Evolutionary conservation across 2,113 vertebrate genomes (phyloP), one percentile per base, ranked within the genome.

Genomic region (Rhipidura dahli): DNA sequence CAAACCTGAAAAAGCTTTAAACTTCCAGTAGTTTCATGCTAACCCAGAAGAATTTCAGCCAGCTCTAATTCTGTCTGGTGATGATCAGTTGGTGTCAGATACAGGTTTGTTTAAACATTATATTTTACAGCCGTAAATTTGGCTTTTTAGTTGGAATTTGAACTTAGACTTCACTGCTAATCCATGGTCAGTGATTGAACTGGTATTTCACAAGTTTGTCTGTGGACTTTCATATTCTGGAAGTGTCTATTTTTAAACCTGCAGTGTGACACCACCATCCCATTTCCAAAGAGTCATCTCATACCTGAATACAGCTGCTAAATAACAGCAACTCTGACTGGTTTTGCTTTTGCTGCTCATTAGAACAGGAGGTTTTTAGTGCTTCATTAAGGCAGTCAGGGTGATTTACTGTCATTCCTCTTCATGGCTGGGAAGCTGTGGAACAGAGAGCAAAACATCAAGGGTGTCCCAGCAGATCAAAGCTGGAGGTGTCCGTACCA

Each of bases 121-220:
- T 14, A 44, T 88, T 94, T 93, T 96, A 78, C 65, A 73, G 50
- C 79, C 24, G 51, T 49, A 63, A 73, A 83, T 92, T 70, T 71
- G n/a, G 31, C 60, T 71, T 86, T 66, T 92, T 81, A 73, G 24
- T 24, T 96, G 88, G 92, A 94, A 93, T 96, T 94, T 93, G 69
- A 93, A 94, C 76, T 88, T 83, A 86, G 85, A 56, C 61, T 94
- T 94, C 60, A 83, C 51, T 73, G 44, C 56, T 93, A 88, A 88
- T 63, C 51, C 64, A 9, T 5, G 7, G n/a, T 13, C 66, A 60
- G n/a, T 31, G 78, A 42, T 1, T 68, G 68, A 73, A 47, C 15
- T 27, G 40, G 19, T 44, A 33, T 95, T 96, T 94, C 94, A 95
- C 75, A 94, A 94, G 59, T 66, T 76, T 5, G 1, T 49, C 66